Base-by-base conservation (phyloP, 2,888 invertebrate genomes). In the Lymantria monacha region DNA sequence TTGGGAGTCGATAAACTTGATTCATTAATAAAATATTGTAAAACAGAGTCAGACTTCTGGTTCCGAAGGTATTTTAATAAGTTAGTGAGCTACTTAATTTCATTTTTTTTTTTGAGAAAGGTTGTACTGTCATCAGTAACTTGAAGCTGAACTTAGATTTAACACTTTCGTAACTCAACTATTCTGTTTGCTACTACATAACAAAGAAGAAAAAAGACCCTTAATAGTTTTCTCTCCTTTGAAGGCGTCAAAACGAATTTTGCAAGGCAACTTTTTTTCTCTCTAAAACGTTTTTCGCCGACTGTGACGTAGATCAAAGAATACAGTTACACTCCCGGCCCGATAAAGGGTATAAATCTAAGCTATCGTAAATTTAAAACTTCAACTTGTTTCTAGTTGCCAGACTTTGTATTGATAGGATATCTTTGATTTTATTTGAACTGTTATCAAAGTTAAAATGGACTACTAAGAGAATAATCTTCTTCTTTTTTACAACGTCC, bases 301-400 rank as follows among this genome's bases (percentile, higher is more conserved):
- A 70, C 72, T 69, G 73, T 70, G 72, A 72, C 67, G 70, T 58
- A 69, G 57, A 74, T 80, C 80, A 81, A 81, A 81, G 79, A 70
- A 67, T 66, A 57, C 56, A 48, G 55, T 51, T 80, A 77, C 74
- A 81, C 65, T 73, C 50, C 47, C 36, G 69, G 72, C 59, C 60
- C 74, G 59, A 61, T 61, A 65, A 69, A 48, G 64, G 63, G 57
- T 60, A 60, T 61, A 65, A 56, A 65, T 61, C 57, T 49, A 51
- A 59, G 60, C 60, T 51, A 58, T 57, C 59, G 59, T 65, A 64
- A 66, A 63, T 66, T 59, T 63, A 48, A 61, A 67, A 55, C 42
- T 64, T 54, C 7, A 30, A 45, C 31, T 54, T 50, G 43, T 9
- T 48, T 56, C 44, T 33, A 40, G 22, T 22, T 22, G 2, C 22